Evolutionary conservation across 2,888 invertebrate genomes (phyloP).

Genomic region (Miltochrista miniata): DNA sequence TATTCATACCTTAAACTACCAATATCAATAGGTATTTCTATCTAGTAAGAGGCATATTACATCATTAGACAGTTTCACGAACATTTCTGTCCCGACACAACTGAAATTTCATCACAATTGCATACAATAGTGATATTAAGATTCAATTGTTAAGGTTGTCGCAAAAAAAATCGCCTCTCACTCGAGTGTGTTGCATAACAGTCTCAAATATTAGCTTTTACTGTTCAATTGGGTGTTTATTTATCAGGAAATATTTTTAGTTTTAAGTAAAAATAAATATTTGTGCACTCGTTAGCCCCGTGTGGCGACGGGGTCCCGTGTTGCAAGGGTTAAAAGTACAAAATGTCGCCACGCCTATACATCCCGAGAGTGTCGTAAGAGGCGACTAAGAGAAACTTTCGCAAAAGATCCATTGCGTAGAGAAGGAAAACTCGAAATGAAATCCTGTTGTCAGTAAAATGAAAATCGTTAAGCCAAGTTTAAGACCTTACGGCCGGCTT

Average conservation of each 20-base stretch:
- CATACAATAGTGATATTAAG: constrained; percentile 28
- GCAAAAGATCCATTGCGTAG: too few relatives aligned
- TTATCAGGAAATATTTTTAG: neutral
- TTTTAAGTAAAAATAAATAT: neutral
- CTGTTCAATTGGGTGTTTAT: constrained; percentile 1
- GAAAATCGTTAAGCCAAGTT: too few relatives aligned
- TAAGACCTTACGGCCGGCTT: too few relatives aligned
- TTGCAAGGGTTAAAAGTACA: too few relatives aligned
- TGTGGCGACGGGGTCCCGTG: too few relatives aligned
- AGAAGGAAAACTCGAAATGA: too few relatives aligned
- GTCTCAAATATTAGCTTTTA: constrained; percentile 1
- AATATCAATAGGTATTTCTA: neutral
- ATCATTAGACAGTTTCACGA: neutral
- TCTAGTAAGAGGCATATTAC: neutral
- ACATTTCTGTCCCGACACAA: neutral
- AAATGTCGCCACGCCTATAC: too few relatives aligned
- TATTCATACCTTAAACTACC: too few relatives aligned
- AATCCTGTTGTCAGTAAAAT: too few relatives aligned
- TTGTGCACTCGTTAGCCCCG: neutral
- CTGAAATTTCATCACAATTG: constrained; percentile 13
- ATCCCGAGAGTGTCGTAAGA: too few relatives aligned
- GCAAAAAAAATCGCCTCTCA: constrained; percentile 17
- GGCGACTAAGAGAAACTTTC: too few relatives aligned
- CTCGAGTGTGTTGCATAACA: constrained; percentile 21
- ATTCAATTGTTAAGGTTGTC: constrained; percentile 25